Evolutionary conservation across 2,113 vertebrate genomes (phyloP).

Genomic region (Taurulus bubalis): DNA sequence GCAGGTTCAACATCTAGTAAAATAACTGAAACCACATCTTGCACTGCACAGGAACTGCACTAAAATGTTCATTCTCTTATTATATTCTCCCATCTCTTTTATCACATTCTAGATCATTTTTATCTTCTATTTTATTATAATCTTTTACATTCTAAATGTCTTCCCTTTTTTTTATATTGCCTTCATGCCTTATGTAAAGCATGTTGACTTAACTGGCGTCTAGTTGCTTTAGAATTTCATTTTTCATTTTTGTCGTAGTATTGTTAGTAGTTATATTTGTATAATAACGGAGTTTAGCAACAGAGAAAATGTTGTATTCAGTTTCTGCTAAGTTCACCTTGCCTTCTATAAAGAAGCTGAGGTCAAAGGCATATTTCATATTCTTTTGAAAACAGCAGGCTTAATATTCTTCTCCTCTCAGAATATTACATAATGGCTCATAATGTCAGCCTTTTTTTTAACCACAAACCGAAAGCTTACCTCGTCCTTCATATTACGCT

Average conservation of each 20-base stretch:
- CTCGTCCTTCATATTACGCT: conserved; percentile 41
- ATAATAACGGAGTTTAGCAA: too few relatives aligned
- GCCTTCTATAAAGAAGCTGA: background rate
- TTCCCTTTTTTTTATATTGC: background rate
- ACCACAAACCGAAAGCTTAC: conserved; percentile 26
- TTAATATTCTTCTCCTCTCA: background rate
- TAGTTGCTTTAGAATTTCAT: background rate
- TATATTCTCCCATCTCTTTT: background rate
- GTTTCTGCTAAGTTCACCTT: background rate
- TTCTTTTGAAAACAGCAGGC: background rate
- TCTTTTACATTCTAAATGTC: background rate
- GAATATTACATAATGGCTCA: conserved; percentile 9
- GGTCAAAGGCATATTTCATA: background rate
- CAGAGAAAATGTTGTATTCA: background rate
- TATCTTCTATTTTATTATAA: background rate
- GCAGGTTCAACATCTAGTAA: background rate
- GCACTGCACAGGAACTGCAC: background rate
- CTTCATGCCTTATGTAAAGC: background rate
- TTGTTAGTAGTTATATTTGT: background rate
- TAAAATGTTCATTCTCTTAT: background rate
- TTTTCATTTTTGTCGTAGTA: background rate
- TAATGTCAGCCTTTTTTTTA: conserved; percentile 2
- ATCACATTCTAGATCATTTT: background rate
- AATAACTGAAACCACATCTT: background rate
- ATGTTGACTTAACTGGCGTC: background rate